These are phyloP conservation scores for Cassiopea xamachana DNA, from an alignment of 30 jellyfish, hydroid and myxozoan species.

Conservation along the genomic window DNA sequence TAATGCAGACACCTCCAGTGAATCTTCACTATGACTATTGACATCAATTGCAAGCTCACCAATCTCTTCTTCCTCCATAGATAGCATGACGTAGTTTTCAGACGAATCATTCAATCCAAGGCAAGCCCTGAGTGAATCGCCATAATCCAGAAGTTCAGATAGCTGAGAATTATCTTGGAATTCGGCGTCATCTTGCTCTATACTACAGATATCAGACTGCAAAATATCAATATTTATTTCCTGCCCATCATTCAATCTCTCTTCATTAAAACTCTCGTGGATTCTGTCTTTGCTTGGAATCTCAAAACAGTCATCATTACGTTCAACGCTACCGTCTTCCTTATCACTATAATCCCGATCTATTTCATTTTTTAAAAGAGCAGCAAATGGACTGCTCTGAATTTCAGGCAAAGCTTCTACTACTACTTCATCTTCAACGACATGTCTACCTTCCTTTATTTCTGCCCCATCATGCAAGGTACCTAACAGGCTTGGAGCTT, in stretches of 20 bases:
- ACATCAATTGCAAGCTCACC: background rate
- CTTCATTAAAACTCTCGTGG: too few species aligned
- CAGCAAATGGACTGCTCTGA: background rate
- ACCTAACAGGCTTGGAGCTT: background rate
- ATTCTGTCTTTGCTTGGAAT: too few species aligned
- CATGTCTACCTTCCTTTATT: background rate
- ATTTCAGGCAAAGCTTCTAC: background rate
- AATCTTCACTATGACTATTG: background rate
- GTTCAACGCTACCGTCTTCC: background rate
- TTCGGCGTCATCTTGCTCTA: background rate
- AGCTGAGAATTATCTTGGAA: background rate
- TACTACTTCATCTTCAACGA: background rate
- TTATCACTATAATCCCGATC: background rate
- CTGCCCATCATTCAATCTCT: background rate
- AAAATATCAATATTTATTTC: background rate
- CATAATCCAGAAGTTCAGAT: conserved; percentile 2
- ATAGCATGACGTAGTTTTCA: background rate
- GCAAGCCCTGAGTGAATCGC: conserved; percentile 28
- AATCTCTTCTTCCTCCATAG: background rate
- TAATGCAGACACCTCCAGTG: background rate
- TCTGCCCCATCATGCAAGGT: background rate
- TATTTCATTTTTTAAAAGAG: background rate
- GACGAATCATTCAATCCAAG: background rate
- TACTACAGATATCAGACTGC: background rate
- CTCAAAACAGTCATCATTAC: background rate